Conservation (phyloP, 2,113 vertebrate species). For the Perca schrenkii region DNA sequence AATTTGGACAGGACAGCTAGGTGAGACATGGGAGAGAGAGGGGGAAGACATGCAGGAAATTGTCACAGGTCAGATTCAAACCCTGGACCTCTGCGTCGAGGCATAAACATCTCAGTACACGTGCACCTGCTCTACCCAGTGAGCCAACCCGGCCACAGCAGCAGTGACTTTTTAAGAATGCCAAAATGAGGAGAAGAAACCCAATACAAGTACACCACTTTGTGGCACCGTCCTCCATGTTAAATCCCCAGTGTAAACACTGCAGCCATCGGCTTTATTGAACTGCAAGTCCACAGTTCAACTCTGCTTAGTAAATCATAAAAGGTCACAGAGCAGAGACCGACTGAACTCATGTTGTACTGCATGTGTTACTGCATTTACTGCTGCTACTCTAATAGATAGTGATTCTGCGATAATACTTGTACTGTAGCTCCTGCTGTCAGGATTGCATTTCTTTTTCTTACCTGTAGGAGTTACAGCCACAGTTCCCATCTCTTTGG, state of each 20-base stretch:
- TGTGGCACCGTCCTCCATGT: not conserved
- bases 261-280: not conserved
- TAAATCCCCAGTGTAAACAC: not conserved
- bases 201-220: not conserved
- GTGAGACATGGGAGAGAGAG: too few species aligned
- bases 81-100: too few species aligned
- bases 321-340: not conserved
- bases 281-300: not conserved
- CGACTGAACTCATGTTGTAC: not conserved
- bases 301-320: not conserved
- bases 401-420: not conserved
- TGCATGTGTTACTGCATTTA: not conserved
- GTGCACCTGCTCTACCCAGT: too few species aligned
- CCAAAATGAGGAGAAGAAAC: conserved; percentile 1
- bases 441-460: not conserved
- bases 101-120: too few species aligned
- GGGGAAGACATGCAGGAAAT: too few species aligned
- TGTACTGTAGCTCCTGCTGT: too few species aligned
- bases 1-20: too few species aligned
- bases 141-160: not conserved
- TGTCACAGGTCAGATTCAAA: too few species aligned
- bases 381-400: not conserved
- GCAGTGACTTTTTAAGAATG: not conserved
- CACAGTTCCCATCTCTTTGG: conserved; percentile 85
- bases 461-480: conserved; percentile 88